A percentile compares a stretch with the other conserved stretches of the same genome.
Conservation (phyloP, 35 echinoderm and acorn worm species). For the Stichopus chloronotus region DNA sequence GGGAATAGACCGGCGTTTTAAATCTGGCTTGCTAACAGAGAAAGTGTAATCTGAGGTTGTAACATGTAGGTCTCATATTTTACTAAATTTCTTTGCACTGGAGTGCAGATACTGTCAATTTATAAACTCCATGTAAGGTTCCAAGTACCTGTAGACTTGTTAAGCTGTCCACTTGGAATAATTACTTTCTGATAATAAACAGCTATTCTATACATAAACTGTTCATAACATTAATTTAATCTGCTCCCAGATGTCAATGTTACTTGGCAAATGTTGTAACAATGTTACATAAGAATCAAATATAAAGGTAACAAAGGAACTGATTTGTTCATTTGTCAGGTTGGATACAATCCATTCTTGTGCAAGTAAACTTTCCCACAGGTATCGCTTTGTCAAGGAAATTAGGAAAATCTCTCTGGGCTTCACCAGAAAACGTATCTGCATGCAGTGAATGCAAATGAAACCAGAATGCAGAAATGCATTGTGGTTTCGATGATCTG, state of each 20-base stretch:
- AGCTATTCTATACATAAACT: background rate
- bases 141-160: background rate
- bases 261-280: background rate
- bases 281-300: background rate
- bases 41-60: background rate
- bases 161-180: background rate
- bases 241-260: background rate
- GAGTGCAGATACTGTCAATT: background rate
- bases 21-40: too few species aligned
- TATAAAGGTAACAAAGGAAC: background rate
- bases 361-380: too few species aligned
- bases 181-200: background rate
- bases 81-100: background rate
- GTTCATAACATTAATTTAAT: background rate
- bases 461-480: too few species aligned
- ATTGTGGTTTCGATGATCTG: too few species aligned
- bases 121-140: background rate
- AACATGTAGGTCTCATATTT: background rate
- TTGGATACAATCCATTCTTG: too few species aligned
- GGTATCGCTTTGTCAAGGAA: too few species aligned
- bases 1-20: slow-evolving; percentile 75
- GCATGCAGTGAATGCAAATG: too few species aligned
- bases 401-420: too few species aligned
- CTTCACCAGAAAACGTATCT: too few species aligned
- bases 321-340: too few species aligned